Conservation (phyloP, 2,113 vertebrate genomes). For the Junco hyemalis region DNA sequence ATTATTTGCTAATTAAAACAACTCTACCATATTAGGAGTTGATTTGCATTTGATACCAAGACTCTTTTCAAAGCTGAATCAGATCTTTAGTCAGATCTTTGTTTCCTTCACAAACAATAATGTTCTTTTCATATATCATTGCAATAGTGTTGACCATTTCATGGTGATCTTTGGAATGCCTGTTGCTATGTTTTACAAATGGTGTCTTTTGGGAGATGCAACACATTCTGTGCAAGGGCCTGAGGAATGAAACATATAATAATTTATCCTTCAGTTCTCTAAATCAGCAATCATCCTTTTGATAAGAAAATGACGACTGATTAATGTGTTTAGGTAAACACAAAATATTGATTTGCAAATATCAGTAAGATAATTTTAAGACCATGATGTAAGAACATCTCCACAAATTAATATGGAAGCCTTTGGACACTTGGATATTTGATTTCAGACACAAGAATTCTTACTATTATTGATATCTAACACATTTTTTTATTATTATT, state of each 20-base stretch:
- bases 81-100: not conserved
- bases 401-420: not conserved
- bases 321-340: not conserved
- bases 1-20: not conserved
- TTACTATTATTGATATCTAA: not conserved
- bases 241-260: not conserved
- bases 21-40: not conserved
- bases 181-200: not conserved
- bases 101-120: not conserved
- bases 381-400: not conserved
- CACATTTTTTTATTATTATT: not conserved
- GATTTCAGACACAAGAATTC: not conserved
- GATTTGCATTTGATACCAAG: not conserved
- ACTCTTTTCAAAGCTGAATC: not conserved
- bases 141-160: not conserved
- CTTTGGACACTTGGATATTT: not conserved
- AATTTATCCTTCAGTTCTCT: not conserved
- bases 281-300: not conserved
- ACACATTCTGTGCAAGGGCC: not conserved
- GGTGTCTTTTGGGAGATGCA: not conserved
- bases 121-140: not conserved
- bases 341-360: not conserved
- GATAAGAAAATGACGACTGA: not conserved
- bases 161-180: not conserved
- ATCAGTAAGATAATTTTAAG: not conserved